These are phyloP conservation scores for Parnassius apollo DNA, from an alignment of 2,888 invertebrate genomes.

Conservation along the genomic window DNA sequence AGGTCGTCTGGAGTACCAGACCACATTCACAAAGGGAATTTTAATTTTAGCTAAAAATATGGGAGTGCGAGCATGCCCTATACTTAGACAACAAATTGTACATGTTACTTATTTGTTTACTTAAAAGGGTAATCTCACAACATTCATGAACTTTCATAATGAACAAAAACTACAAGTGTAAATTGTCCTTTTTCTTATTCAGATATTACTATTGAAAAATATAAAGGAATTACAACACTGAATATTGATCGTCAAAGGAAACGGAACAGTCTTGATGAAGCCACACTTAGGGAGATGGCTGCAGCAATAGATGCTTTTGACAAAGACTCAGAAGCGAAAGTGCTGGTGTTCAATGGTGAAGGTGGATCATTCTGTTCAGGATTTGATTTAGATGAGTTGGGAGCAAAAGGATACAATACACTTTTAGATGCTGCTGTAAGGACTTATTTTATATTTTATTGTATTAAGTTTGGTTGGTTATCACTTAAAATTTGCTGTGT, in stretches of 20 bases:
- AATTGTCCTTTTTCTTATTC: conserved; percentile 30
- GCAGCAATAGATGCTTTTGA: conserved; percentile 90
- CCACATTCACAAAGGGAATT: too few species aligned
- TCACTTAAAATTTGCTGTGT: too few species aligned
- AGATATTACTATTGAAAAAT: conserved; percentile 81
- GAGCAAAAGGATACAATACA: conserved; percentile 59
- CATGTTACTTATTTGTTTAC: too few species aligned
- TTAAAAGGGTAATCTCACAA: too few species aligned
- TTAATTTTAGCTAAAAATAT: too few species aligned
- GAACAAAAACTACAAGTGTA: neutral
- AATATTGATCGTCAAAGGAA: conserved; percentile 93
- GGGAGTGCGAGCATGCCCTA: too few species aligned
- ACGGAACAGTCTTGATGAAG: conserved; percentile 90
- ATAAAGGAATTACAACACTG: conserved; percentile 86
- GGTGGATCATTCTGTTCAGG: conserved; percentile 98
- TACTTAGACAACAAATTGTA: too few species aligned
- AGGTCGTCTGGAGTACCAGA: too few species aligned
- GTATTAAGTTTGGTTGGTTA: too few species aligned
- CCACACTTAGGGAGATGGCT: conserved; percentile 84
- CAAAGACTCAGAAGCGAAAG: conserved; percentile 84
- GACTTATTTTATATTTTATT: conserved; percentile 7
- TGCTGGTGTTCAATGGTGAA: conserved; percentile 91
- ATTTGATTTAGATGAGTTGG: conserved; percentile 91
- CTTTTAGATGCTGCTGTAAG: conserved; percentile 68
- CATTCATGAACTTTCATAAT: too few species aligned